Percentiles rank a stretch among this genome's conserved stretches.
Conservation (phyloP, 2,797 vertebrate species). For the Falco cherrug region DNA sequence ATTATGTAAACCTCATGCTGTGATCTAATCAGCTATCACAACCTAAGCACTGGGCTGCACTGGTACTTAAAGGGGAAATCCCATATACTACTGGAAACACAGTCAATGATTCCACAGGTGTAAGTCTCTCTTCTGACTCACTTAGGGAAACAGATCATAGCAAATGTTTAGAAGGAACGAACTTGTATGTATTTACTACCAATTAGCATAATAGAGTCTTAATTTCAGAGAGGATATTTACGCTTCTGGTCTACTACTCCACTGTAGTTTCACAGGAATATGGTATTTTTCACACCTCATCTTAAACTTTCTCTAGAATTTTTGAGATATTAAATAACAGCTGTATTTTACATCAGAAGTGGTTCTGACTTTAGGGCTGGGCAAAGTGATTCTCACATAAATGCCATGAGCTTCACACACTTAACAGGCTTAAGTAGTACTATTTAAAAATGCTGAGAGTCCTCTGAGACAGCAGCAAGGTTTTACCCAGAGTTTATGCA, state of each 20-base stretch:
- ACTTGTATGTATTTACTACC: background rate
- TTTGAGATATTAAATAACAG: background rate
- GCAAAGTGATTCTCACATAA: slow-evolving; percentile 10
- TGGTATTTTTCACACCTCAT: background rate
- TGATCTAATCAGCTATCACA: slow-evolving; percentile 14
- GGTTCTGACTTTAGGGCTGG: background rate
- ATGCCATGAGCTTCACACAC: background rate
- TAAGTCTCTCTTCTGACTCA: background rate
- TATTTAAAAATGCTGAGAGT: background rate
- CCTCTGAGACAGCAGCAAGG: background rate
- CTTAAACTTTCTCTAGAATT: background rate
- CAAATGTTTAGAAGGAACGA: background rate
- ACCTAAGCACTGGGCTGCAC: slow-evolving; percentile 23
- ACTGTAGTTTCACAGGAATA: background rate
- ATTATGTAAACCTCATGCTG: slow-evolving; percentile 33
- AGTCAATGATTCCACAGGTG: background rate
- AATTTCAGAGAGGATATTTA: background rate
- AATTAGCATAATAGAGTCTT: background rate
- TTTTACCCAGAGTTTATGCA: background rate
- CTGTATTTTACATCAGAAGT: background rate
- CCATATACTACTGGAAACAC: background rate
- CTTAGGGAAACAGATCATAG: background rate
- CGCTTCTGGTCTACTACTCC: background rate
- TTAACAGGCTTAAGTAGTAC: background rate
- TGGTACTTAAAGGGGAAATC: slow-evolving; percentile 25